These are phyloP conservation scores for Hiodon alosoides DNA, from an alignment of 2,113 vertebrate species.

Conservation along the genomic window DNA sequence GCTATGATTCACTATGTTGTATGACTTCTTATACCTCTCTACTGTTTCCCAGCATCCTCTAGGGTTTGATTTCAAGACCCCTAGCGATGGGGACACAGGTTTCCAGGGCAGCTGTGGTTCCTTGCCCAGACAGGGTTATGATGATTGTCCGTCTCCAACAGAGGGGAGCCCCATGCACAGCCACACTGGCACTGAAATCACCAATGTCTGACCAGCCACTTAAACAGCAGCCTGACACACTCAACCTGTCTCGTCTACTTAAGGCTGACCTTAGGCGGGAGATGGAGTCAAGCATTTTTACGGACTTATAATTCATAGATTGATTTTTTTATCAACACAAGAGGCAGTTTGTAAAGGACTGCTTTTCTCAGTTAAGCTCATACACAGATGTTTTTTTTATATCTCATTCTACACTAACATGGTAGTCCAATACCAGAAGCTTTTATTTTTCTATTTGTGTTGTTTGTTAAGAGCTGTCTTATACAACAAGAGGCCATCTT, in stretches of 20 bases:
- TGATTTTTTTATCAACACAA: background rate
- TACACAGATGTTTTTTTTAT: background rate
- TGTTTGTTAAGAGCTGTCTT: conserved; percentile 38
- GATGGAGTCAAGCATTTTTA: background rate
- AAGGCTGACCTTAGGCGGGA: background rate
- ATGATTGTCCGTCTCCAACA: too few species aligned
- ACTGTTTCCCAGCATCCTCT: conserved; percentile 16
- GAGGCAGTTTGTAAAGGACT: conserved; percentile 2
- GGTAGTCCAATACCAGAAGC: background rate
- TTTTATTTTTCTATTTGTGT: conserved; percentile 53
- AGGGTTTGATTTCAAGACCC: too few species aligned
- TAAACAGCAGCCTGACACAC: background rate
- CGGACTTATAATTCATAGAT: too few species aligned
- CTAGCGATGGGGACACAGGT: too few species aligned
- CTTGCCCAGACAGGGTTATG: too few species aligned
- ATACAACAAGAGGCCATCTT: conserved; percentile 28
- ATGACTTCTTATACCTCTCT: conserved; percentile 9
- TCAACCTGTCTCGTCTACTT: background rate
- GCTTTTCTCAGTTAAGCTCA: too few species aligned
- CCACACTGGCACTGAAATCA: too few species aligned
- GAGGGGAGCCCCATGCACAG: too few species aligned
- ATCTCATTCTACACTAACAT: too few species aligned
- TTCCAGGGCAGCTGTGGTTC: too few species aligned
- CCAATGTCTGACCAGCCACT: too few species aligned
- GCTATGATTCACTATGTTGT: too few species aligned